These are phyloP conservation scores for Erpornis zantholeuca DNA, from an alignment of 2,113 vertebrate species.

Conservation along the genomic window DNA sequence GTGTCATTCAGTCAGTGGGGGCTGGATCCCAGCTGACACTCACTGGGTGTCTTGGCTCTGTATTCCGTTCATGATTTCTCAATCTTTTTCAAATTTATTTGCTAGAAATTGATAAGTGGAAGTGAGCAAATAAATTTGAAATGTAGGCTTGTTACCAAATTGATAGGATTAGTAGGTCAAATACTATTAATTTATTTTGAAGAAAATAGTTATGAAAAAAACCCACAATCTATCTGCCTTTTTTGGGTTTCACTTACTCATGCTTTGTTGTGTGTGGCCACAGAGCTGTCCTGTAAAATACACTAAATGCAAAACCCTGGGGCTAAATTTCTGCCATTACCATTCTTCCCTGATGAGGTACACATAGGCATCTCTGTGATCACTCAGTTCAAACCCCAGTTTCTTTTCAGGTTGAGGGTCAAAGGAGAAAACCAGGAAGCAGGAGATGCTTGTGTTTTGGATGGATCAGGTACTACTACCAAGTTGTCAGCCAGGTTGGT, in stretches of 20 bases:
- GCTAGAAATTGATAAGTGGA: background rate
- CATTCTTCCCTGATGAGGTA: background rate
- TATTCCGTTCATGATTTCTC: background rate
- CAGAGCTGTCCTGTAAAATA: background rate
- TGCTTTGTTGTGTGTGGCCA: background rate
- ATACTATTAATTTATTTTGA: background rate
- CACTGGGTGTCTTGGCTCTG: background rate
- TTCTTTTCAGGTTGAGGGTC: background rate
- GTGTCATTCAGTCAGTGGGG: background rate
- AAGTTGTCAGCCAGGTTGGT: background rate
- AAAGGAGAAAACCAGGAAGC: background rate
- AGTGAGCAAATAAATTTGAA: background rate
- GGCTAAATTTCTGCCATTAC: background rate
- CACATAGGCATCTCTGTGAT: background rate
- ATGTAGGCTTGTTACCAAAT: background rate
- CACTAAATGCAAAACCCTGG: background rate
- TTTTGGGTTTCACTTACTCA: background rate
- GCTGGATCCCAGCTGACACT: background rate
- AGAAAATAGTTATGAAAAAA: background rate
- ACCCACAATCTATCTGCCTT: fast-evolving
- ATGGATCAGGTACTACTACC: background rate
- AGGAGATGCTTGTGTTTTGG: background rate
- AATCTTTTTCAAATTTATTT: background rate
- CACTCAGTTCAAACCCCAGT: background rate
- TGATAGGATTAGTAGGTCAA: background rate